phyloP scores from a whole-genome alignment of 2,888 invertebrate species.

The Brenthis daphne region DNA sequence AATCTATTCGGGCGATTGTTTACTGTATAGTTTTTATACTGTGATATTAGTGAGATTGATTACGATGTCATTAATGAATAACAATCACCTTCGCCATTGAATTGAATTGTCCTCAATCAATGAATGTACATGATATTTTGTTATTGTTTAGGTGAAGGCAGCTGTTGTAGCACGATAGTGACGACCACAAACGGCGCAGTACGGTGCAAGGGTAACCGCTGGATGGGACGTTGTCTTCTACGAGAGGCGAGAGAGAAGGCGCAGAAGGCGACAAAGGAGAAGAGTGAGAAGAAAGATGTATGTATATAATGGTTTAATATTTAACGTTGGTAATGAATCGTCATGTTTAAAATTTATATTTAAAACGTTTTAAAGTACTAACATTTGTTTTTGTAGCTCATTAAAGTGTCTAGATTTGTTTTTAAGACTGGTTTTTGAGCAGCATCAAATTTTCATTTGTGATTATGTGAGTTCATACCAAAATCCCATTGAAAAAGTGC shows the following conservation, averaged over 20 bases:
- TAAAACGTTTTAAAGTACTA: too few relatives aligned
- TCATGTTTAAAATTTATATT: too few relatives aligned
- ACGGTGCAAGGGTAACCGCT: conserved; percentile 58
- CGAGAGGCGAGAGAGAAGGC: conserved; percentile 70
- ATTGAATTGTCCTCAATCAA: not conserved
- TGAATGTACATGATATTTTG: not conserved
- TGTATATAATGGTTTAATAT: conserved; percentile 39
- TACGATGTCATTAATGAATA: too few relatives aligned
- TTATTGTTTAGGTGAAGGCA: conserved; percentile 52
- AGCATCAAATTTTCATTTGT: too few relatives aligned
- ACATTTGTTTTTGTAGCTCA: too few relatives aligned
- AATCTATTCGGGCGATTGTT: too few relatives aligned
- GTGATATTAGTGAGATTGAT: too few relatives aligned
- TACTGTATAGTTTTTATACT: too few relatives aligned
- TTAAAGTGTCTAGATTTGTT: too few relatives aligned
- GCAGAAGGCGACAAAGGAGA: conserved; percentile 54
- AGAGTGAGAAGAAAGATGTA: conserved; percentile 68
- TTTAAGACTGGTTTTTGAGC: too few relatives aligned
- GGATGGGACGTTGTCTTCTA: conserved; percentile 77
- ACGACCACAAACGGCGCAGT: conserved; percentile 43
- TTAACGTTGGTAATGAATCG: too few relatives aligned
- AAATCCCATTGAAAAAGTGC: not conserved
- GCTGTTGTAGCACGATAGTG: conserved; percentile 56
- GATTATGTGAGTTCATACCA: not conserved
- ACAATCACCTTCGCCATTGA: too few relatives aligned